These are phyloP conservation scores for Ferdinandea cuprea DNA, from an alignment of 2,888 invertebrate genomes.

Conservation along the genomic window DNA sequence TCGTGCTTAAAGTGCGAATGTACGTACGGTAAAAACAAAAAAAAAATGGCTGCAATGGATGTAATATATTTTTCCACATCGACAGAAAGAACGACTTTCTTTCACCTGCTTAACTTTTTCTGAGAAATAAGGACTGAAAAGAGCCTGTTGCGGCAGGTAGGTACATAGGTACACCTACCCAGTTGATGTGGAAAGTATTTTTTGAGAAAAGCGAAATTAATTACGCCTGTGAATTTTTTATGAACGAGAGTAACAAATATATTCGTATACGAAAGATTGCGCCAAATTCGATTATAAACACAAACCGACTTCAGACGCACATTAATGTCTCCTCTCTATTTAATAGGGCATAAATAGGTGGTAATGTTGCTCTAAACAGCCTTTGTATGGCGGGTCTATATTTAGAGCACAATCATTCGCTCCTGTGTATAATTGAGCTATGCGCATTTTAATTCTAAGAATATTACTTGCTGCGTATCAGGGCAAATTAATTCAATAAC, in stretches of 20 bases:
- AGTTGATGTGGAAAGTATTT: neutral
- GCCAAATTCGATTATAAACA: too few relatives aligned
- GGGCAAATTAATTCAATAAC: too few relatives aligned
- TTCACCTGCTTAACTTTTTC: constrained; percentile 4
- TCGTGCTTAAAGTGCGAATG: neutral
- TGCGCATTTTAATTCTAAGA: too few relatives aligned
- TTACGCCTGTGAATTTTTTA: neutral
- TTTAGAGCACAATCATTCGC: too few relatives aligned
- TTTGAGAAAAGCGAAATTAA: neutral
- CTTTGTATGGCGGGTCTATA: too few relatives aligned
- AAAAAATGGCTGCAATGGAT: neutral
- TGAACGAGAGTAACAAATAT: neutral
- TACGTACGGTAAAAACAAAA: constrained; percentile 11
- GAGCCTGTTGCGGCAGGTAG: neutral
- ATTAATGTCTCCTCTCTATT: too few relatives aligned
- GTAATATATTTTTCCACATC: neutral
- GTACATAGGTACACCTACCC: neutral
- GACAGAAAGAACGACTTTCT: neutral
- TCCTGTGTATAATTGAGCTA: too few relatives aligned
- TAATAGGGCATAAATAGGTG: too few relatives aligned
- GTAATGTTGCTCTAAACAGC: too few relatives aligned
- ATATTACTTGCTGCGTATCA: too few relatives aligned
- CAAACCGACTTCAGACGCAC: too few relatives aligned
- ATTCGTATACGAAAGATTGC: too few relatives aligned
- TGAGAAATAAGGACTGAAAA: neutral